Evolutionary conservation across 1,140 invertebrate species (phyloP).

Genomic region (Venustaconcha ellipsiformis): DNA sequence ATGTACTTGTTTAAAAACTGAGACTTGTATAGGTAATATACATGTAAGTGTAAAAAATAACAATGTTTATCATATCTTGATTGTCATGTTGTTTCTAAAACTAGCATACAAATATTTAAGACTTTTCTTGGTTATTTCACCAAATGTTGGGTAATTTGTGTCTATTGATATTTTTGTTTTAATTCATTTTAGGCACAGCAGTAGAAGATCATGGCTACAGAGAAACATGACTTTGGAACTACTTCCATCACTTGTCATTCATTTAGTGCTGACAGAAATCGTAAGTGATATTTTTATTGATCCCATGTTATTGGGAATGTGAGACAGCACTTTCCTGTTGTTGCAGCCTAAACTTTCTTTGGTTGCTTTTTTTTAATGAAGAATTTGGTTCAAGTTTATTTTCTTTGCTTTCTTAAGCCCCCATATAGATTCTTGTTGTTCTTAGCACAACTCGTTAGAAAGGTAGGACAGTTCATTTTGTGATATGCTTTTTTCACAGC

Average conservation of each 20-base stretch:
- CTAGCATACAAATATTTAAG: neutral
- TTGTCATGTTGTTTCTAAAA: neutral
- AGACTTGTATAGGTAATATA: neutral
- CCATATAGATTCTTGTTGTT: too few relatives aligned
- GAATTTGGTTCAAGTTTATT: neutral
- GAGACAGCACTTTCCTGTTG: neutral
- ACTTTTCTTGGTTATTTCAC: neutral
- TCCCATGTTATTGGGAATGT: too few relatives aligned
- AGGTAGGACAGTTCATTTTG: too few relatives aligned
- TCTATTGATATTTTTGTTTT: neutral
- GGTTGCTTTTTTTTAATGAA: neutral
- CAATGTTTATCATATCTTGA: neutral
- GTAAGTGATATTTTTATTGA: slow-evolving; percentile 74
- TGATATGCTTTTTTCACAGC: too few relatives aligned
- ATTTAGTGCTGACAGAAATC: slow-evolving; percentile 93
- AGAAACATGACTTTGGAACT: slow-evolving; percentile 90
- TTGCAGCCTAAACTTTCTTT: neutral
- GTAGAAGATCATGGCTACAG: slow-evolving; percentile 68
- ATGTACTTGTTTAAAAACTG: too few relatives aligned
- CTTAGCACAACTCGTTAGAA: too few relatives aligned
- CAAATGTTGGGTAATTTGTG: neutral
- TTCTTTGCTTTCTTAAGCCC: too few relatives aligned
- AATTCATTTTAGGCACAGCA: neutral
- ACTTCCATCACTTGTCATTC: slow-evolving; percentile 96
- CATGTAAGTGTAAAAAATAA: neutral